Conservation (phyloP, 1,140 invertebrate genomes). For the Zaprionus vittiger region DNA sequence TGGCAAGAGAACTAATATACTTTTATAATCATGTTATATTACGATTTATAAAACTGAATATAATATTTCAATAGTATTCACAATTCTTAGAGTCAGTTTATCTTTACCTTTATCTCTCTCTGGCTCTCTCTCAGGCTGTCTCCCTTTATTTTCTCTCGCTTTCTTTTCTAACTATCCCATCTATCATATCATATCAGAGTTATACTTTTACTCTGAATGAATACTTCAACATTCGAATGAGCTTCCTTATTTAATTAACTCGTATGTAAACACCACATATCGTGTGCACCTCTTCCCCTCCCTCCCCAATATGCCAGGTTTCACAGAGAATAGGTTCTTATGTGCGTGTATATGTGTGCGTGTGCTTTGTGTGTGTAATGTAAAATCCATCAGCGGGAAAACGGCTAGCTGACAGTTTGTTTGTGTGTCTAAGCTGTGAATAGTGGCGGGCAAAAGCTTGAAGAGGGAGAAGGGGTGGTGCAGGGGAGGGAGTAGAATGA, state of each 20-base stretch:
- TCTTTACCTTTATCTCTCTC: too few species aligned
- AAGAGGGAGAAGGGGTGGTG: neutral
- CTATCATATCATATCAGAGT: neutral
- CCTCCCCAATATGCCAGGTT: constrained; percentile 19
- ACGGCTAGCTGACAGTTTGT: constrained; percentile 74
- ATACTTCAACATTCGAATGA: neutral
- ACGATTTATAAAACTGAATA: too few species aligned
- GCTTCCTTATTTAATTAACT: constrained; percentile 1
- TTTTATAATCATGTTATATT: too few species aligned
- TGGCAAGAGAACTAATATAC: too few species aligned
- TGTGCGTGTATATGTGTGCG: constrained; percentile 43
- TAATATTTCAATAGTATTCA: too few species aligned
- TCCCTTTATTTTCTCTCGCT: neutral
- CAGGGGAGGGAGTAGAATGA: neutral
- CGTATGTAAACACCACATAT: neutral
- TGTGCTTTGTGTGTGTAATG: constrained; percentile 53
- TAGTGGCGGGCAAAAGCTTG: constrained; percentile 8
- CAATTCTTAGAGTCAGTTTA: too few species aligned
- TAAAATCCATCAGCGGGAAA: constrained; percentile 74
- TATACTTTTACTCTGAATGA: neutral
- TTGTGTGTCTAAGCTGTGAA: constrained; percentile 63
- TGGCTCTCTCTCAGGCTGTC: too few species aligned
- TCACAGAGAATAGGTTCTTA: constrained; percentile 54
- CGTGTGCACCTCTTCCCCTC: neutral
- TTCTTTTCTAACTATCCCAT: neutral